Conservation (phyloP, 2,797 vertebrate species). For the Takifugu rubripes region DNA sequence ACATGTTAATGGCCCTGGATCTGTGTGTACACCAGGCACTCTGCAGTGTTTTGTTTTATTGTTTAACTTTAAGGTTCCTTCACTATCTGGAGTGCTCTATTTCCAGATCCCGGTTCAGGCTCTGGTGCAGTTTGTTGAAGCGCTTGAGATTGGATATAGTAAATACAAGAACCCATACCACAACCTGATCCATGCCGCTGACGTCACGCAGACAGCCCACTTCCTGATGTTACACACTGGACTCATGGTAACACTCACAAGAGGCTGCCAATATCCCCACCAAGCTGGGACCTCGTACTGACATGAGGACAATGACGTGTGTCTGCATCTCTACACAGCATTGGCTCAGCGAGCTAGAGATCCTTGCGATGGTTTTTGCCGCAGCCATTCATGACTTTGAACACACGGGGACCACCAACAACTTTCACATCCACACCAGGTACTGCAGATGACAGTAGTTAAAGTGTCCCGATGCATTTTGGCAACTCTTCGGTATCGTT, state of each 20-base stretch:
- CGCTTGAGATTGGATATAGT: slow-evolving; percentile 84
- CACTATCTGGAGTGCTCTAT: not conserved
- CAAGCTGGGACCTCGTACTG: no score
- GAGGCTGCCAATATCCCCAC: not conserved
- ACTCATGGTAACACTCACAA: slow-evolving; percentile 84
- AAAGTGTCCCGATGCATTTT: no score
- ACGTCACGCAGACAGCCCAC: slow-evolving; percentile 96
- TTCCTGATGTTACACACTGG: slow-evolving; percentile 97
- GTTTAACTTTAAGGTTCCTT: no score
- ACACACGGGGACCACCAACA: slow-evolving; percentile 97
- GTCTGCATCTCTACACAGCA: slow-evolving; percentile 71
- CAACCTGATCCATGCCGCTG: slow-evolving; percentile 95
- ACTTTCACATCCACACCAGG: slow-evolving; percentile 98
- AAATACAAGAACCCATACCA: slow-evolving; percentile 98
- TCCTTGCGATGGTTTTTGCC: slow-evolving; percentile 96
- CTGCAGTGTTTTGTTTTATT: no score
- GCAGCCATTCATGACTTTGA: slow-evolving; percentile 97
- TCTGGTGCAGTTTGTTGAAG: slow-evolving; percentile 66
- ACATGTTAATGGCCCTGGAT: no score
- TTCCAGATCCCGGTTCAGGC: slow-evolving; percentile 87
- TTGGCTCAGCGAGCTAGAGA: slow-evolving; percentile 99
- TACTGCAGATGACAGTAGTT: not conserved
- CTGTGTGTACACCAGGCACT: no score
- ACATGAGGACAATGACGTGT: no score
- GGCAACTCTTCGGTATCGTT: not conserved